Conservation (phyloP, 2,888 invertebrate species). For the Proisotoma minuta region DNA sequence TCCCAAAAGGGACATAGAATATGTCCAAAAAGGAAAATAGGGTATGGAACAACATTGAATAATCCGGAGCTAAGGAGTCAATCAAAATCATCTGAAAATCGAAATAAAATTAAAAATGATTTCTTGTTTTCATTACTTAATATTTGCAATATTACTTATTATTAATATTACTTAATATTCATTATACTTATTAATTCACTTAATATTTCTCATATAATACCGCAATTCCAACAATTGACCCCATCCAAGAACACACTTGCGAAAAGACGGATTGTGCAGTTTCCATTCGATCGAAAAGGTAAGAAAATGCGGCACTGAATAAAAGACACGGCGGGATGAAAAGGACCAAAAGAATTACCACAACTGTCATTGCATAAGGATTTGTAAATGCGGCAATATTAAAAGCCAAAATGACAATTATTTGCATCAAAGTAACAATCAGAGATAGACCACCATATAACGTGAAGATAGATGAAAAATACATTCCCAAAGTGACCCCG, state of each 20-base stretch:
- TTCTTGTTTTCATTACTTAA: not conserved
- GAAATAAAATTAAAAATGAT: slow-evolving; percentile 7
- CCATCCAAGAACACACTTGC: slow-evolving; percentile 68
- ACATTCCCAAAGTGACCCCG: slow-evolving; percentile 69
- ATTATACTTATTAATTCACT: not conserved
- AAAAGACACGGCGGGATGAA: slow-evolving; percentile 72
- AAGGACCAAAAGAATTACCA: slow-evolving; percentile 62
- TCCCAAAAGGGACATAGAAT: slow-evolving; percentile 76
- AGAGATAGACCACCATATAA: slow-evolving; percentile 67
- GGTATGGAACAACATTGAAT: slow-evolving; percentile 58
- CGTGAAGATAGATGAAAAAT: slow-evolving; percentile 69
- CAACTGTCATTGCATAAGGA: slow-evolving; percentile 64
- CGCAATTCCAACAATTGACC: slow-evolving; percentile 49
- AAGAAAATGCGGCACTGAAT: slow-evolving; percentile 70
- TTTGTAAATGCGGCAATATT: slow-evolving; percentile 66
- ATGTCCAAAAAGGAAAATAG: slow-evolving; percentile 70
- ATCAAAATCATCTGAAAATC: slow-evolving; percentile 34
- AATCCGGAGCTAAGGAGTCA: slow-evolving; percentile 19
- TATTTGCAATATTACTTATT: not conserved
- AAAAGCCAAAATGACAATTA: slow-evolving; percentile 63
- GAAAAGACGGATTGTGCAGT: slow-evolving; percentile 75
- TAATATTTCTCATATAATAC: slow-evolving; percentile 20
- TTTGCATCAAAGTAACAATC: slow-evolving; percentile 62
- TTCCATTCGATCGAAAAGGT: slow-evolving; percentile 75
- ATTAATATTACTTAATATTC: not conserved